Conservation (phyloP, 2,888 invertebrate species). For the Tetranychus piercei region DNA sequence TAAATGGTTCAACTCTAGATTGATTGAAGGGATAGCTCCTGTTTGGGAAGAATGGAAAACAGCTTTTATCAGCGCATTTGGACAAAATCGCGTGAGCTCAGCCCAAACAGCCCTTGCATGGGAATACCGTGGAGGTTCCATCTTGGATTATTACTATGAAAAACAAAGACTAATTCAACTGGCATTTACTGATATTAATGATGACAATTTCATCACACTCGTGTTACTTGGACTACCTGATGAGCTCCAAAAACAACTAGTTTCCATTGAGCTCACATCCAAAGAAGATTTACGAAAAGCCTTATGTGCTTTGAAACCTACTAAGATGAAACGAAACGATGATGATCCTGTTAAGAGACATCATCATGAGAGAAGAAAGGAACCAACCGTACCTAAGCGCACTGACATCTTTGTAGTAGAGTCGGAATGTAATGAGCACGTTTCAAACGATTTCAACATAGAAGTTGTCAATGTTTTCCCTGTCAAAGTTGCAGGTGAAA, state of each 20-base stretch:
- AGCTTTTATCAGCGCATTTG: not conserved
- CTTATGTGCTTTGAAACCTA: not conserved
- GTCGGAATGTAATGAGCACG: too few species aligned
- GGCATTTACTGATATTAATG: not conserved
- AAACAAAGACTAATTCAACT: slow-evolving; percentile 2
- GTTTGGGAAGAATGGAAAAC: slow-evolving; percentile 3
- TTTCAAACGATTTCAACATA: too few species aligned
- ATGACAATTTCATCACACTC: not conserved
- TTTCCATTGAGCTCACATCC: not conserved
- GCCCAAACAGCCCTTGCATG: not conserved
- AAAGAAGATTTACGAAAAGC: slow-evolving; percentile 6
- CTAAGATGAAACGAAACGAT: too few species aligned
- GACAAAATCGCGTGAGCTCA: not conserved
- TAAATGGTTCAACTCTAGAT: slow-evolving; percentile 4
- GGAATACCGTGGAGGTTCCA: not conserved
- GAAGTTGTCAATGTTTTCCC: too few species aligned
- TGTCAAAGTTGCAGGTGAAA: too few species aligned
- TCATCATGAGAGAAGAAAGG: too few species aligned
- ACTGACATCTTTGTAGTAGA: too few species aligned
- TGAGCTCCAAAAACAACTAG: not conserved
- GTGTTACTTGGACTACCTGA: not conserved
- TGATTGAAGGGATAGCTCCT: not conserved
- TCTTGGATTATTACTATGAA: not conserved
- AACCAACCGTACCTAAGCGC: too few species aligned
- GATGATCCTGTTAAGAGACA: too few species aligned